These are phyloP conservation scores for Scolopax rusticola DNA, from an alignment of 2,797 vertebrate genomes.

Conservation along the genomic window DNA sequence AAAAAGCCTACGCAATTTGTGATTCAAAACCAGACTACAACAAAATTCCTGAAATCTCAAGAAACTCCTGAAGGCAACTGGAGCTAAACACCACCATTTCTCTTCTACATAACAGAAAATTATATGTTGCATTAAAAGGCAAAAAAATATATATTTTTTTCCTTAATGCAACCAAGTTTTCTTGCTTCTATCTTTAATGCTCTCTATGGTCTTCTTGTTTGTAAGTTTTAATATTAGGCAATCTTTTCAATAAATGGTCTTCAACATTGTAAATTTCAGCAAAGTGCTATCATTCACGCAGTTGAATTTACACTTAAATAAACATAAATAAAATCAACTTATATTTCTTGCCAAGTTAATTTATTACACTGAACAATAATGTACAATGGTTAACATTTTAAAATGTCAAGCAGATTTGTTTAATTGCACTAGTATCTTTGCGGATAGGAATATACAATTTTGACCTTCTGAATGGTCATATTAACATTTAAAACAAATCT, in stretches of 20 bases:
- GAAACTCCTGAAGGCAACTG: not conserved
- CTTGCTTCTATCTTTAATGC: not conserved
- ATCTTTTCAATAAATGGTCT: not conserved
- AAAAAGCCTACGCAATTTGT: not conserved
- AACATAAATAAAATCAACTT: conserved; percentile 32
- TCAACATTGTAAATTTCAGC: not conserved
- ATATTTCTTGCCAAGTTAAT: not conserved
- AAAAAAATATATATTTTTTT: not conserved
- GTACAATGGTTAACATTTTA: conserved; percentile 53
- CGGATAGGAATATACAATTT: conserved; percentile 32
- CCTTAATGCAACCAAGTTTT: not conserved
- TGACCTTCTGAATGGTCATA: conserved; percentile 52
- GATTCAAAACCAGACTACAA: not conserved
- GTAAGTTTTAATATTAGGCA: not conserved
- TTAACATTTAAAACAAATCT: conserved; percentile 54
- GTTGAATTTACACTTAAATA: conserved; percentile 2
- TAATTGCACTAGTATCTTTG: conserved; percentile 50
- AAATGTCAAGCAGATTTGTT: conserved; percentile 69
- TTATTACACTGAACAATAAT: conserved; percentile 40
- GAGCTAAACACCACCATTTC: not conserved
- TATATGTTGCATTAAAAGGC: not conserved
- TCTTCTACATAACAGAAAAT: not conserved
- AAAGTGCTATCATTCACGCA: not conserved
- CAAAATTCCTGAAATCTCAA: not conserved
- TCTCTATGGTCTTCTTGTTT: not conserved